Percentiles rank a stretch among this genome's conserved stretches.
These are phyloP conservation scores for Sarcophaga rosellei DNA, from an alignment of 2,888 invertebrate genomes.

Conservation along the genomic window DNA sequence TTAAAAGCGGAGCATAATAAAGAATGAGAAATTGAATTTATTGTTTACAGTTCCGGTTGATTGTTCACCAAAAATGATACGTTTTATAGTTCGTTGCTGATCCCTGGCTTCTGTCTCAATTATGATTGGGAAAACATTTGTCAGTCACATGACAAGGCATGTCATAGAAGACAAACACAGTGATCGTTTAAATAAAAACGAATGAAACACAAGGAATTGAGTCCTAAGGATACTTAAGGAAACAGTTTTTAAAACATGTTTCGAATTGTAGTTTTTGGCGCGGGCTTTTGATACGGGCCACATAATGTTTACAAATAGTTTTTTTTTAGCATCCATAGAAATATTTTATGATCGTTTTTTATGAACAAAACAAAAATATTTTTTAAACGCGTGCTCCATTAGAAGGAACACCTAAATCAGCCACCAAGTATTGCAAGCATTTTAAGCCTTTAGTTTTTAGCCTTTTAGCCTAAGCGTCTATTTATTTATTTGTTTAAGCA, in stretches of 20 bases:
- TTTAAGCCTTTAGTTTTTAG: no score
- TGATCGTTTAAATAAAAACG: constrained; percentile 15
- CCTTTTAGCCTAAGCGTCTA: neutral
- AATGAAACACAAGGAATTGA: neutral
- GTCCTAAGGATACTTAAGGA: neutral
- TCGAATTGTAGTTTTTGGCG: constrained; percentile 38
- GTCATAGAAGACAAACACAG: neutral
- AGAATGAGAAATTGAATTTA: constrained; percentile 72
- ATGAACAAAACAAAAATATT: neutral
- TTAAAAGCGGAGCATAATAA: constrained; percentile 39
- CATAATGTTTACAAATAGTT: constrained; percentile 24
- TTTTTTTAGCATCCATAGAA: neutral
- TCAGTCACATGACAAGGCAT: constrained; percentile 58
- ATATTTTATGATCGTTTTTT: constrained; percentile 50
- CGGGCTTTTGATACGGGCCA: constrained; percentile 23
- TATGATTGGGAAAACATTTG: constrained; percentile 63
- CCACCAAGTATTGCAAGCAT: neutral
- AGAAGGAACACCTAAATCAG: constrained; percentile 1
- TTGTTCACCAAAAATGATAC: constrained; percentile 71
- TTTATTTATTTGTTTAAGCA: constrained; percentile 49
- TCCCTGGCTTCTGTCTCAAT: constrained; percentile 49
- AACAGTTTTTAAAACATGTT: constrained; percentile 24
- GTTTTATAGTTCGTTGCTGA: constrained; percentile 28
- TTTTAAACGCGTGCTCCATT: constrained; percentile 43
- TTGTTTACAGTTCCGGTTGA: constrained; percentile 80